Evolutionary conservation across 2,888 invertebrate genomes (phyloP).

Genomic region (Melitaea athalia): DNA sequence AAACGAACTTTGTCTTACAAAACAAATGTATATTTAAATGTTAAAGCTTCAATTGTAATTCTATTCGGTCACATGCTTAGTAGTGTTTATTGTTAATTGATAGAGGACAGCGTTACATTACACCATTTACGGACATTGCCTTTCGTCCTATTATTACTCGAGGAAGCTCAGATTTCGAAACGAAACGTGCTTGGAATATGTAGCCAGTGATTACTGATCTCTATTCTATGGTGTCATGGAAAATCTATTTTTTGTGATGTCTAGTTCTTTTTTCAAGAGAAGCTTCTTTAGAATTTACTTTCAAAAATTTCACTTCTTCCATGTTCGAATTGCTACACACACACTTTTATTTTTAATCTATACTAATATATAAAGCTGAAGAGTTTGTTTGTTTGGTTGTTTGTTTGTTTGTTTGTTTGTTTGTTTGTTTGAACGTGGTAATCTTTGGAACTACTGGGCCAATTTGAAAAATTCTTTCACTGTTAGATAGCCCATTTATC

Average conservation of each 20-base stretch:
- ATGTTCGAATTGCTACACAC: too few species aligned
- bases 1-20: too few species aligned
- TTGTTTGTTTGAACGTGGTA: too few species aligned
- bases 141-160: not conserved
- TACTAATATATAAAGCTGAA: too few species aligned
- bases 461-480: too few species aligned
- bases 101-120: not conserved
- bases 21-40: not conserved
- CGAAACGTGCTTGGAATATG: slow-evolving; percentile 4
- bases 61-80: not conserved
- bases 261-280: not conserved
- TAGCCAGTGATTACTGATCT: slow-evolving; percentile 3
- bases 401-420: too few species aligned
- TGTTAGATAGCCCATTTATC: too few species aligned
- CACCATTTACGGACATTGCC: slow-evolving; percentile 13
- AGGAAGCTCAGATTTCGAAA: slow-evolving; percentile 10
- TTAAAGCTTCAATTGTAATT: not conserved
- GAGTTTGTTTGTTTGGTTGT: too few species aligned
- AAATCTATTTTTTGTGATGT: slow-evolving; percentile 3
- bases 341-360: too few species aligned
- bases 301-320: too few species aligned
- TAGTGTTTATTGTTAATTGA: slow-evolving; percentile 12
- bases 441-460: too few species aligned
- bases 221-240: not conserved
- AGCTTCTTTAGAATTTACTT: too few species aligned